Conservation (phyloP, 2,797 vertebrate genomes). For the Salmo trutta region DNA sequence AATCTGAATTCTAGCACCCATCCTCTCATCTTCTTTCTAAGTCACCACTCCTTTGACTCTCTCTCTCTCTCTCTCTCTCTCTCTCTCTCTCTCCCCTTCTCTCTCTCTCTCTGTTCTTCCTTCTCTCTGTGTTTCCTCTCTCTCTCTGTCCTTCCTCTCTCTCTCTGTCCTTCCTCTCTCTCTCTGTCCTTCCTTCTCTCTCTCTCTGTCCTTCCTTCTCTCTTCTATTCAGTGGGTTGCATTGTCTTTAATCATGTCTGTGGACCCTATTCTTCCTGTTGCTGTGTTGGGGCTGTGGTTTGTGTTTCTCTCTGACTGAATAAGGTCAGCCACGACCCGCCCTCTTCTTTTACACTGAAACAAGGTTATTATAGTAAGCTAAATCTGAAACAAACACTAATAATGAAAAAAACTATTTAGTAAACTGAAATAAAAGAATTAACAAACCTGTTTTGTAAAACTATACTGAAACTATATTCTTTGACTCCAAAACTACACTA, state of each 20-base stretch:
- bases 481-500: no score
- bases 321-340: neutral
- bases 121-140: neutral
- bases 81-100: neutral
- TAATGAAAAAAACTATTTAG: no score
- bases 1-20: neutral
- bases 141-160: neutral
- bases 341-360: neutral
- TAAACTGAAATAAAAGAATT: no score
- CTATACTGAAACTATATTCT: no score
- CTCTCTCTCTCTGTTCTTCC: neutral
- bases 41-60: neutral
- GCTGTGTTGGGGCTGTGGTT: neutral
- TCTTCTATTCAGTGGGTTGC: neutral
- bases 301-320: slow-evolving; percentile 15
- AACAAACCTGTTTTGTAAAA: no score
- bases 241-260: slow-evolving; percentile 14
- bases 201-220: slow-evolving; percentile 1
- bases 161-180: no score
- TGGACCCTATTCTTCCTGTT: neutral
- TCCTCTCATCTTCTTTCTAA: neutral
- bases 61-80: neutral
- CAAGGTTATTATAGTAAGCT: no score
- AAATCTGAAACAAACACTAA: no score
- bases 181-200: neutral